Percentiles rank a stretch among this genome's conserved stretches.
These are phyloP conservation scores for Hydrolagus affinis DNA, from an alignment of 2,113 vertebrate species.

Conservation along the genomic window DNA sequence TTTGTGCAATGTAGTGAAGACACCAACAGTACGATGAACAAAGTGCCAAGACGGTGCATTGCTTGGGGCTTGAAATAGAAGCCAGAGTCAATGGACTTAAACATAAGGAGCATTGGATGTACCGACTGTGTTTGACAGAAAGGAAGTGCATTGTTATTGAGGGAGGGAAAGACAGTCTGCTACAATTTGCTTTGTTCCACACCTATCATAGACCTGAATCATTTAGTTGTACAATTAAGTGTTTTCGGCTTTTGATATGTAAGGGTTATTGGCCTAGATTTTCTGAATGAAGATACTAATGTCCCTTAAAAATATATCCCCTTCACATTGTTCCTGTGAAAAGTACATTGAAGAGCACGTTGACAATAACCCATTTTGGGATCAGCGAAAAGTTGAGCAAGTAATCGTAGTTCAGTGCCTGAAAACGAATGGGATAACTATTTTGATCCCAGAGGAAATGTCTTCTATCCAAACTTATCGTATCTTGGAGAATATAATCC, in stretches of 20 bases:
- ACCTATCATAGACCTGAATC: not conserved
- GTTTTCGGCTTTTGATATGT: not conserved
- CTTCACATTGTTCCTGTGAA: not conserved
- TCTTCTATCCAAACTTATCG: too few relatives aligned
- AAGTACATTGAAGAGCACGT: too few relatives aligned
- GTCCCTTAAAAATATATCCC: too few relatives aligned
- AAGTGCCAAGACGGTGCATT: too few relatives aligned
- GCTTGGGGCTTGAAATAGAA: not conserved
- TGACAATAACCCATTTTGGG: too few relatives aligned
- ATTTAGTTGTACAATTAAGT: not conserved
- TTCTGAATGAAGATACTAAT: not conserved
- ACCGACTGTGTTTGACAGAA: not conserved
- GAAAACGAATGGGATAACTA: too few relatives aligned
- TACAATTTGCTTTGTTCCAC: not conserved
- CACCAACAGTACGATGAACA: not conserved
- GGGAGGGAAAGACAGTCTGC: not conserved
- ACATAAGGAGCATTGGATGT: not conserved
- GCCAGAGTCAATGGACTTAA: not conserved
- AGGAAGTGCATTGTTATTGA: not conserved
- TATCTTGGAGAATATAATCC: too few relatives aligned
- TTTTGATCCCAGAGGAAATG: too few relatives aligned
- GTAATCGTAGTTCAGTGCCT: too few relatives aligned
- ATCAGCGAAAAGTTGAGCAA: too few relatives aligned
- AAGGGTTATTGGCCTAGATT: not conserved
- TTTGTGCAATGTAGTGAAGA: not conserved